Evolutionary conservation across 2,888 invertebrate genomes (phyloP).

Genomic region (Mylabris sibirica): DNA sequence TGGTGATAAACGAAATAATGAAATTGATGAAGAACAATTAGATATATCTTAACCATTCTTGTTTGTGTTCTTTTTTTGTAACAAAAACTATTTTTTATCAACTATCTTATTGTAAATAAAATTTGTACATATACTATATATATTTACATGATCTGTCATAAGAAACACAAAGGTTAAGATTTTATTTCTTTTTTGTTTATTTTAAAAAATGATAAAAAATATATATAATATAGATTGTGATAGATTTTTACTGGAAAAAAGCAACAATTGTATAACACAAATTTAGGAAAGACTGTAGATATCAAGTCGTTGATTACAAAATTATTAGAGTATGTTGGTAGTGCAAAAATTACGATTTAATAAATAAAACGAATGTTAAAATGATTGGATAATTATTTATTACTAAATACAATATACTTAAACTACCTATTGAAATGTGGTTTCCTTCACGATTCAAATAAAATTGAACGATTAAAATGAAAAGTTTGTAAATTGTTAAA

Average conservation of each 20-base stretch:
- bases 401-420: slow-evolving; percentile 1
- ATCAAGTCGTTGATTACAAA: slow-evolving; percentile 9
- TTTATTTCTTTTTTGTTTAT: not conserved
- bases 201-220: not conserved
- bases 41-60: slow-evolving; percentile 18
- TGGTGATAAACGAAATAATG: slow-evolving; percentile 18
- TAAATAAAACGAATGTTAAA: slow-evolving; percentile 16
- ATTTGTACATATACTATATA: not conserved
- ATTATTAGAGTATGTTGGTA: slow-evolving; percentile 11
- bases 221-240: slow-evolving; percentile 3
- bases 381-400: slow-evolving; percentile 14
- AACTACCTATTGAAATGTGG: slow-evolving; percentile 2
- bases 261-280: not conserved
- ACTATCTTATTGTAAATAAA: not conserved
- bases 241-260: slow-evolving; percentile 7
- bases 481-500: too few species aligned
- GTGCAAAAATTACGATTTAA: slow-evolving; percentile 22
- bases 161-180: not conserved
- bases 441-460: too few species aligned
- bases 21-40: not conserved
- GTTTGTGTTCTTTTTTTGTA: slow-evolving; percentile 26
- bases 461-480: too few species aligned
- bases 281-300: slow-evolving; percentile 1
- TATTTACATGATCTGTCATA: not conserved
- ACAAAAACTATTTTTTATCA: slow-evolving; percentile 22